Conservation (phyloP, 2,113 vertebrate species). For the Donacobius atricapilla region DNA sequence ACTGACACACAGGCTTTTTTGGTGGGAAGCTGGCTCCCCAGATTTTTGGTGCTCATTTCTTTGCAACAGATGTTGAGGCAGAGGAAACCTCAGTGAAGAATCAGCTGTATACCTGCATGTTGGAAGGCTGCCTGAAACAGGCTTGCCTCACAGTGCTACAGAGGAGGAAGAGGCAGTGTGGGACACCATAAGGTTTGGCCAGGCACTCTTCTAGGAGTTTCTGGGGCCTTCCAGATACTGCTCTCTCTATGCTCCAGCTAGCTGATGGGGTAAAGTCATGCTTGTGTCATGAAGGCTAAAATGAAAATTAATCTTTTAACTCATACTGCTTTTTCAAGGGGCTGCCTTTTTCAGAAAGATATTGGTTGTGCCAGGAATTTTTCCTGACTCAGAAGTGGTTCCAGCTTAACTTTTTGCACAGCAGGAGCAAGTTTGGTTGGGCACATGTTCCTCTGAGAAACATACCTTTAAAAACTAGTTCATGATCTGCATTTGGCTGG, state of each 20-base stretch:
- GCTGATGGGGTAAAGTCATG: background rate
- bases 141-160: background rate
- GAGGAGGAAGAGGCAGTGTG: background rate
- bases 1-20: accelerated
- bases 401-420: background rate
- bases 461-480: background rate
- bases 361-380: background rate
- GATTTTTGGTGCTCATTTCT: background rate
- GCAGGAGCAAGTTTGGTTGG: background rate
- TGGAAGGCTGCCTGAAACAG: background rate
- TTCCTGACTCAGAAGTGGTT: background rate
- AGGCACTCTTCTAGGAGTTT: background rate
- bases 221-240: background rate
- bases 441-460: background rate
- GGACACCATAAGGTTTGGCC: background rate
- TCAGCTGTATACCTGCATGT: background rate
- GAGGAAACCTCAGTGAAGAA: background rate
- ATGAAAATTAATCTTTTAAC: background rate
- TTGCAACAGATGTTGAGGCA: background rate
- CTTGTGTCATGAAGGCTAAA: background rate
- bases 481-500: background rate
- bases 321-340: background rate
- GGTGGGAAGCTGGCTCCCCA: background rate
- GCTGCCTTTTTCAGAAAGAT: background rate
- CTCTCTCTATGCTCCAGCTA: background rate